Base-by-base conservation (phyloP, 1,140 invertebrate species). In the Phymastichus coffea region DNA sequence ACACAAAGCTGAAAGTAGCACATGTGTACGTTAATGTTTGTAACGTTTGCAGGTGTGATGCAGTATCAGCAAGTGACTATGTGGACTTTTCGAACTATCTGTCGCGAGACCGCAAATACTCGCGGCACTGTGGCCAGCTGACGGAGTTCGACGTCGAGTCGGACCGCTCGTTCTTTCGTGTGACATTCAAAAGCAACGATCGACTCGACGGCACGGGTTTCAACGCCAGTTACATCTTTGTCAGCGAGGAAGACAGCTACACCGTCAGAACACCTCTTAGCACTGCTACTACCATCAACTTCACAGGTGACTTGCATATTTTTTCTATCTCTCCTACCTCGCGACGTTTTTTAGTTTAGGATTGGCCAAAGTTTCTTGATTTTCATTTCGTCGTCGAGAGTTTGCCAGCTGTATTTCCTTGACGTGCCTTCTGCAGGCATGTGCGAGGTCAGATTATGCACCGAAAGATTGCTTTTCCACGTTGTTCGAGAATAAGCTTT, bases 41-140 rank as follows among this genome's bases (percentile, higher is more conserved):
- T n/a, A n/a, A n/a, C n/a, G n/a, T n/a, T n/a, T n/a, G n/a, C 78
- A 96, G 94, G 63, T 97, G 94, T 73, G 89, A 92, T 69, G 87
- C 89, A 43, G 83, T 87, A 38, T 91, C 92, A 10, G 89, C 92
- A 3, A 96, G 93, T 69, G 95, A 97, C 77, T 97, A 90, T 75
- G 88, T 97, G 28, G 93, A 96, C 75, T 96, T 98, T 76, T 95
- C 93, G 14, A 97, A 97, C 80, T 96, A 89, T 69, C 87, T 93
- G 84, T 86, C 88, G 55, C 80, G 84, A 38, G 95, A 98, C 80
- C 83, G 90, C 66, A 94, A 93, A 75, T 93, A 91, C 74, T 84
- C 85, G 17, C 83, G 92, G 70, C 88, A 92, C 71, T 98, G 95
- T 75, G 95, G 95, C 9, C 88, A 88, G 68, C 78, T 86, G 71